Evolutionary conservation across 2,113 vertebrate species (phyloP).

Genomic region (Polypterus senegalus): DNA sequence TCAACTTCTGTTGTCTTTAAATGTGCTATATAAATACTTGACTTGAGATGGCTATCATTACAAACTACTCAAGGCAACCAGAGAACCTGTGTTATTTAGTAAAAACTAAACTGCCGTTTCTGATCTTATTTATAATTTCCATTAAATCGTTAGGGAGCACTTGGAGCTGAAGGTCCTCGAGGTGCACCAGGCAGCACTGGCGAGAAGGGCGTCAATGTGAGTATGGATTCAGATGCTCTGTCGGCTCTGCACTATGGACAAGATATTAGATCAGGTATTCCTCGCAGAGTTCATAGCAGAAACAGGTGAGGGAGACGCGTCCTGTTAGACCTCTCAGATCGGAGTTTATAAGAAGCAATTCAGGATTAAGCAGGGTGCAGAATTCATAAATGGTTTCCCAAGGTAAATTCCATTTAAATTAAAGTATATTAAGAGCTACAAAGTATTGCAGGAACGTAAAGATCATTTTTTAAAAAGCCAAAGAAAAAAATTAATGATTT

Average conservation of each 20-base stretch:
- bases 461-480: no score
- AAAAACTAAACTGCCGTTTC: background rate
- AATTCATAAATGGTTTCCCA: background rate
- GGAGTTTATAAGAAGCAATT: background rate
- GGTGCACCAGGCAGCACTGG: slow-evolving; percentile 13
- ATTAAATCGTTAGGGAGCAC: slow-evolving; percentile 10
- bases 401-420: background rate
- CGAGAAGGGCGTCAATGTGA: slow-evolving; percentile 15
- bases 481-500: no score
- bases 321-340: background rate
- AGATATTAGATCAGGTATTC: background rate
- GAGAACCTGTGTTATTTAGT: background rate
- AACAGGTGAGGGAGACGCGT: no score
- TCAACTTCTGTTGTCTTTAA: background rate
- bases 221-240: background rate
- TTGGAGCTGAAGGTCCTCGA: slow-evolving; percentile 18
- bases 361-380: background rate
- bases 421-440: no score
- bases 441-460: no score
- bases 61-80: no score
- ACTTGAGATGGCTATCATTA: no score
- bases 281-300: background rate
- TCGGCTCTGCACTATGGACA: background rate
- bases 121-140: background rate
- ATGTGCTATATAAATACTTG: background rate